Conservation (phyloP, 2,888 invertebrate species). For the Eupithecia pulchellata region DNA sequence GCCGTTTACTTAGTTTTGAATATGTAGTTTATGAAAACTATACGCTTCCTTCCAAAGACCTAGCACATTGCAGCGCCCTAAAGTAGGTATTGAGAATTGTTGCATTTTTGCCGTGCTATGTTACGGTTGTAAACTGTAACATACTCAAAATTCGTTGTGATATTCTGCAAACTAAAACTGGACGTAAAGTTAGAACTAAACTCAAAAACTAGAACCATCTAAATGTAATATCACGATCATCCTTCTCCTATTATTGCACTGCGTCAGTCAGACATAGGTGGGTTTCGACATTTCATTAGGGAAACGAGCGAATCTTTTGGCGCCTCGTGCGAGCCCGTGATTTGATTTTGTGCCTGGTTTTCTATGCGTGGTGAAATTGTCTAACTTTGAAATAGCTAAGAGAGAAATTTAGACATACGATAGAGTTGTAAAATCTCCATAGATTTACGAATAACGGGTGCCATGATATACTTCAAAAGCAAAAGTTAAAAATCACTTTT, state of each 20-base stretch:
- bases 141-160: neutral
- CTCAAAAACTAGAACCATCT: neutral
- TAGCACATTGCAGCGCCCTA: neutral
- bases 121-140: too few species aligned
- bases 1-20: neutral
- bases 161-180: neutral
- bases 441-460: too few species aligned
- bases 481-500: too few species aligned
- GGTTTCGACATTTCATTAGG: slow-evolving; percentile 68
- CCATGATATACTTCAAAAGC: too few species aligned
- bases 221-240: neutral
- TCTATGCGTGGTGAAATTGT: slow-evolving; percentile 39
- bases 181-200: neutral
- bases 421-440: too few species aligned
- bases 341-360: slow-evolving; percentile 61
- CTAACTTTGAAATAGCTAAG: slow-evolving; percentile 7
- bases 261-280: slow-evolving; percentile 49
- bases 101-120: neutral
- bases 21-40: too few species aligned
- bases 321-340: slow-evolving; percentile 55
- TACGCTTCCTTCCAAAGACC: neutral
- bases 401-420: neutral
- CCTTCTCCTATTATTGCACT: slow-evolving; percentile 42
- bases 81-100: neutral
- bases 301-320: slow-evolving; percentile 65